Conservation (phyloP, 2,113 vertebrate species). For the Pycnonotus jocosus region DNA sequence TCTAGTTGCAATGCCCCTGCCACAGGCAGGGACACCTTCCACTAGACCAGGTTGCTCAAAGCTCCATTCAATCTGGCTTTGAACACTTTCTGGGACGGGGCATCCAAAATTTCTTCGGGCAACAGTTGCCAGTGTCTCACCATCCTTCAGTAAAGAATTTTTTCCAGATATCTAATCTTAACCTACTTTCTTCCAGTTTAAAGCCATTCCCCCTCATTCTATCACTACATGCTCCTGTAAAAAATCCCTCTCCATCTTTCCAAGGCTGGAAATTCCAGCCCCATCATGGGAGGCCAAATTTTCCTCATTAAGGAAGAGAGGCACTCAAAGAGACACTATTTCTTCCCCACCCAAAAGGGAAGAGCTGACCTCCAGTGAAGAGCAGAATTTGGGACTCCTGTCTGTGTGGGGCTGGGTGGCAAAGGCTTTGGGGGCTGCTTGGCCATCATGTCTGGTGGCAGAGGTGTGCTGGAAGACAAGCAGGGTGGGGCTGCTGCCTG, state of each 20-base stretch:
- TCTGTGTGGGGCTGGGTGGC: rapidly evolving
- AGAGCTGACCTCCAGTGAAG: neutral
- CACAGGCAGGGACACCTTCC: neutral
- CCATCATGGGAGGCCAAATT: neutral
- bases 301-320: neutral
- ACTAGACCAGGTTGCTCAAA: neutral
- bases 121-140: neutral
- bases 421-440: neutral
- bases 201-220: neutral
- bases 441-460: rapidly evolving
- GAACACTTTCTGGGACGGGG: neutral
- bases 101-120: neutral
- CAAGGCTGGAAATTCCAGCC: neutral
- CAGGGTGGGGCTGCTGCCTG: neutral
- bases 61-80: neutral
- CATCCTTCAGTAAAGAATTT: neutral
- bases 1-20: rapidly evolving
- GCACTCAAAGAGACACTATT: neutral
- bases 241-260: neutral
- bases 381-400: neutral
- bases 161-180: neutral
- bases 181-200: neutral
- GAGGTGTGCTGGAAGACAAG: neutral
- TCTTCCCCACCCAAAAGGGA: neutral
- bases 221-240: neutral